A percentile compares a stretch with the other conserved stretches of the same genome.
phyloP scores from a whole-genome alignment of 2,797 vertebrate species.

The Euthynnus affinis region DNA sequence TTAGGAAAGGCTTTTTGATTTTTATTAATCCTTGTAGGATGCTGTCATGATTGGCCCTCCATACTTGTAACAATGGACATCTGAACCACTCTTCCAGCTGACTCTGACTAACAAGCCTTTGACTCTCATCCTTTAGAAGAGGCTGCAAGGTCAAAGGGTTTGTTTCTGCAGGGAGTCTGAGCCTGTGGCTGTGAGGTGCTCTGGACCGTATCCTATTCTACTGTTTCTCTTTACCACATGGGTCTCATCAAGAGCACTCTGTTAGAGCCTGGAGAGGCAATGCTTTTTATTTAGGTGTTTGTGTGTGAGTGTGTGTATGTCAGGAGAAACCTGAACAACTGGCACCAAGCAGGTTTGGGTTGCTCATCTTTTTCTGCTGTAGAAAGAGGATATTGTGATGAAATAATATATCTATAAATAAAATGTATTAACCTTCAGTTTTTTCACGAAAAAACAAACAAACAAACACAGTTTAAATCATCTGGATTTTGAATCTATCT shows the following conservation, averaged over 20 bases:
- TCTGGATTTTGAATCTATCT: constrained; percentile 50
- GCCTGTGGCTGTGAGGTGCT: constrained; percentile 47
- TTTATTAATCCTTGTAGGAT: no score
- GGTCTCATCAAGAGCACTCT: constrained; percentile 53
- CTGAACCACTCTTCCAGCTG: constrained; percentile 8
- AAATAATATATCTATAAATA: constrained; percentile 21
- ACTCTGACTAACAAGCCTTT: constrained; percentile 35
- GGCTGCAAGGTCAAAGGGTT: constrained; percentile 45
- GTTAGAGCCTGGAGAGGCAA: constrained; percentile 41
- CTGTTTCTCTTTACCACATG: constrained; percentile 42
- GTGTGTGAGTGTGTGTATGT: constrained; percentile 1
- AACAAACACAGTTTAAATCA: no score
- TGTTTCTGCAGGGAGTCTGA: constrained; percentile 41
- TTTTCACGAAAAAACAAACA: no score
- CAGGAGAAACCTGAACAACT: constrained; percentile 31
- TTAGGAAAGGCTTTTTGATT: background rate
- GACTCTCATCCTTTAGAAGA: constrained; percentile 43
- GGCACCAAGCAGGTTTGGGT: background rate
- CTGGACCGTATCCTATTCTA: constrained; percentile 43
- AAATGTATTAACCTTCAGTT: constrained; percentile 49
- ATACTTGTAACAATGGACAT: background rate
- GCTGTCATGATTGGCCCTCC: background rate
- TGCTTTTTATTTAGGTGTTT: background rate
- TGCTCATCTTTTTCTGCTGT: constrained; percentile 12
- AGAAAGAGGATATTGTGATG: constrained; percentile 17